phyloP scores from a whole-genome alignment of 2,888 invertebrate genomes.

The Hydriomena furcata region DNA sequence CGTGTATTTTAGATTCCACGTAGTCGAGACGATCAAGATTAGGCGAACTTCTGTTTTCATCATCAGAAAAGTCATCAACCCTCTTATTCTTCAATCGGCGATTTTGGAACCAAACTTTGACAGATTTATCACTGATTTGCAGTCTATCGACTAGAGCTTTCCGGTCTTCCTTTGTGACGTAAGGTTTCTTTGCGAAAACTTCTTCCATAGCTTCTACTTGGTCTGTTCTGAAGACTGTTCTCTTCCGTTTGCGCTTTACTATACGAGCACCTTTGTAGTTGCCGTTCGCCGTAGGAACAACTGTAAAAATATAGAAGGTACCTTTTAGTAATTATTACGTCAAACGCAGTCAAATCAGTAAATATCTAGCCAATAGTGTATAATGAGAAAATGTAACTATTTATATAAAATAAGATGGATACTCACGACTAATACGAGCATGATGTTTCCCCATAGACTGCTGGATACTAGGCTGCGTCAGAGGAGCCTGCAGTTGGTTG shows the following conservation, averaged over 20 bases:
- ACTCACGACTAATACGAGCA: conserved; percentile 44
- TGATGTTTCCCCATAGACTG: conserved; percentile 29
- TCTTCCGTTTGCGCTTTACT: conserved; percentile 82
- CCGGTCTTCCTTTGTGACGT: conserved; percentile 87
- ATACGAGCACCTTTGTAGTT: conserved; percentile 41
- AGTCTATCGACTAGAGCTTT: conserved; percentile 85
- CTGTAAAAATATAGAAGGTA: conserved; percentile 31
- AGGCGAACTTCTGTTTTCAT: conserved; percentile 23
- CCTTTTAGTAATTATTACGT: too few relatives aligned
- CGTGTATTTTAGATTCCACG: conserved; percentile 50
- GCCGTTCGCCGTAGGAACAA: conserved; percentile 35
- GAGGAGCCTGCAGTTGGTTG: not conserved
- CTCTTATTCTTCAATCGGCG: conserved; percentile 87
- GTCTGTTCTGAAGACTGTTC: conserved; percentile 89
- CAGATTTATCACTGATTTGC: conserved; percentile 86
- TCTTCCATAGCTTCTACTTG: conserved; percentile 89
- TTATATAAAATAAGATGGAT: not conserved
- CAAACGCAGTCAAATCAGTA: too few relatives aligned
- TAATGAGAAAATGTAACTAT: too few relatives aligned
- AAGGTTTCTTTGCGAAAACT: conserved; percentile 86
- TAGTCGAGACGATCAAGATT: conserved; percentile 40
- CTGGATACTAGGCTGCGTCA: conserved; percentile 8
- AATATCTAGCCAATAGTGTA: too few relatives aligned
- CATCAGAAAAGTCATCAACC: conserved; percentile 46
- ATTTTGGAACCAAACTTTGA: conserved; percentile 93